A percentile compares a stretch with the other conserved stretches of the same genome.
Evolutionary conservation across 2,888 invertebrate genomes (phyloP).

Genomic region (Syritta pipiens): DNA sequence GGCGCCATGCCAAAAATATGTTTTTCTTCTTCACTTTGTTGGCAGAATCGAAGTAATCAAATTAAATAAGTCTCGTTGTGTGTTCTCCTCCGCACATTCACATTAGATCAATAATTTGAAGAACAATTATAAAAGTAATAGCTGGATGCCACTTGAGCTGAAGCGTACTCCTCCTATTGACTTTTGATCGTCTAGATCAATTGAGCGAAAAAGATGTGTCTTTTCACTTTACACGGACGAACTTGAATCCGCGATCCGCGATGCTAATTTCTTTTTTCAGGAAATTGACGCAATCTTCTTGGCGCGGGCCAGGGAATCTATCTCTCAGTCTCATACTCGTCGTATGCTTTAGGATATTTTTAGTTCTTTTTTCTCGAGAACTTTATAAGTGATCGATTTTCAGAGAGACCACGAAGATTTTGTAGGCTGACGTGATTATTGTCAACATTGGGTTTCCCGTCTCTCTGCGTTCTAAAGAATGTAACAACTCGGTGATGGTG

Average conservation of each 20-base stretch:
- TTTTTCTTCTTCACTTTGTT: slow-evolving; percentile 50
- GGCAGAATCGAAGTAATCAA: slow-evolving; percentile 58
- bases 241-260: not conserved
- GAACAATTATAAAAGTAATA: slow-evolving; percentile 60
- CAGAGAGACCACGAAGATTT: not conserved
- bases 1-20: slow-evolving; percentile 48
- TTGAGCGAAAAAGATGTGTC: slow-evolving; percentile 21
- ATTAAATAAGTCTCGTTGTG: slow-evolving; percentile 34
- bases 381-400: slow-evolving; percentile 9
- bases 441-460: slow-evolving; percentile 26
- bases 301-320: slow-evolving; percentile 17
- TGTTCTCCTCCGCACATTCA: slow-evolving; percentile 12
- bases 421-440: slow-evolving; percentile 26
- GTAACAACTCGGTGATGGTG: slow-evolving; percentile 29
- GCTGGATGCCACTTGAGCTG: slow-evolving; percentile 38
- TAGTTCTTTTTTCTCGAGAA: slow-evolving; percentile 29
- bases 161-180: slow-evolving; percentile 23
- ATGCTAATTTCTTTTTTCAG: slow-evolving; percentile 29
- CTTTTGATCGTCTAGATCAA: slow-evolving; percentile 33
- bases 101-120: slow-evolving; percentile 49
- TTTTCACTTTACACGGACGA: slow-evolving; percentile 13
- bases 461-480: slow-evolving; percentile 11
- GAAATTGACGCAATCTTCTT: slow-evolving; percentile 50
- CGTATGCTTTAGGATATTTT: slow-evolving; percentile 25
- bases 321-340: slow-evolving; percentile 33